These are phyloP conservation scores for Andrena bucephala DNA, from an alignment of 2,888 invertebrate species.

Conservation along the genomic window DNA sequence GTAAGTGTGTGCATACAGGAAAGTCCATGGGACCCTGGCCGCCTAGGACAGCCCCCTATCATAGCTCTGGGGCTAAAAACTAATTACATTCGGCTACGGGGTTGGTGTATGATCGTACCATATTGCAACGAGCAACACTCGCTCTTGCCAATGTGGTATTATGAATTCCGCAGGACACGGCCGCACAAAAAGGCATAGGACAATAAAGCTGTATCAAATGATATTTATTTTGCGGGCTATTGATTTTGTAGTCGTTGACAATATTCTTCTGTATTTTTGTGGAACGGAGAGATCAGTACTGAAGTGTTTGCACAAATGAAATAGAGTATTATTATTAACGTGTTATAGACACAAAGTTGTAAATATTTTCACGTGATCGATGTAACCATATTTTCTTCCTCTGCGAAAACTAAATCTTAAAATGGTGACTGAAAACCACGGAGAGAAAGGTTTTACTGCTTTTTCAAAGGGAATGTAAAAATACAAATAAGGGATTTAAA, in stretches of 20 bases:
- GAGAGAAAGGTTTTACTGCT: neutral
- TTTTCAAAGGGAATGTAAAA: neutral
- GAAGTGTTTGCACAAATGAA: no score
- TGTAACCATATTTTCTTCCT: no score
- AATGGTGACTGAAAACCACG: no score
- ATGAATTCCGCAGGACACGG: constrained; percentile 70
- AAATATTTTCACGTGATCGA: no score
- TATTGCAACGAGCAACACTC: constrained; percentile 78
- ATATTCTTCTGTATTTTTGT: no score
- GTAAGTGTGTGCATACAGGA: constrained; percentile 56
- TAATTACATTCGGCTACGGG: constrained; percentile 82
- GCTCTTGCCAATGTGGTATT: constrained; percentile 71
- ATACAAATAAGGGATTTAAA: neutral
- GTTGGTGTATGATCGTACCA: constrained; percentile 74
- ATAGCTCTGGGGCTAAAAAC: constrained; percentile 82
- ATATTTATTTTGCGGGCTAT: no score
- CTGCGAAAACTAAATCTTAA: no score
- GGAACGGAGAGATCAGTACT: no score
- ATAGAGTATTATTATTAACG: no score
- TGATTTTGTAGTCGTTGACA: no score
- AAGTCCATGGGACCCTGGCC: constrained; percentile 69
- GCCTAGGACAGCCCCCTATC: constrained; percentile 78
- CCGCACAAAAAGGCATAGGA: neutral
- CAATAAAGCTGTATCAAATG: no score
- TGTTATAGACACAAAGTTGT: no score